Evolutionary conservation across 2,797 vertebrate genomes (phyloP), one percentile per base, ranked within the genome.

Genomic region (Denticeps clupeoides): DNA sequence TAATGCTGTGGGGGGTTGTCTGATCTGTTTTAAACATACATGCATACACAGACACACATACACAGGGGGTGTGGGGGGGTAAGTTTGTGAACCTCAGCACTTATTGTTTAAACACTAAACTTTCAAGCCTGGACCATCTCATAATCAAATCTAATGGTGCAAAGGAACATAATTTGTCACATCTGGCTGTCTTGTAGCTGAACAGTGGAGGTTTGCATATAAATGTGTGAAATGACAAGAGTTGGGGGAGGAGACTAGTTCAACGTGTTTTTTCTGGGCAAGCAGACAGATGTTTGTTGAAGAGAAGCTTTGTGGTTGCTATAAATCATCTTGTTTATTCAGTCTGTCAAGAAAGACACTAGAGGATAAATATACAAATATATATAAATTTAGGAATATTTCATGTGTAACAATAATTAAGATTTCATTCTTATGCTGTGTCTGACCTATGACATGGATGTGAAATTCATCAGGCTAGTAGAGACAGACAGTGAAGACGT

Each of bases 201-300:
- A 23, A 9, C 21, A 35, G 35, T 11, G 35, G 18, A 38, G 15
- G 5, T 19, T 46, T 32, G 27, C 16, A 25, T 40, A 47, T 29
- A 35, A 41, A 41, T 25, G 44, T 41, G 48, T 25, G 3, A 43
- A 44, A 26, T 52, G 51, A 42, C 55, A 42, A 31, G 15, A 15
- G 35, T 31, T 35, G 8, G 21, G 38, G 27, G 24, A 50, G 22
- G 45, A 53, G 27, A 45, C 41, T 33, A 47, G 48, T 38, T 55
- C 48, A 21, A 25, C 25, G 21, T 23, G 32, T 29, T 29, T 40
- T 45, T 23, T 49, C 41, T n/a, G n/a, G n/a, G n/a, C n/a, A n/a
- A n/a, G n/a, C n/a, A 33, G 50, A 49, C 41, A 43, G 50, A 58
- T 53, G 33, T 48, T 52, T 58, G 29, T 15, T 41, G 35, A 22